Evolutionary conservation across 2,888 invertebrate genomes (phyloP).

Genomic region (Ptilodon capucinus): DNA sequence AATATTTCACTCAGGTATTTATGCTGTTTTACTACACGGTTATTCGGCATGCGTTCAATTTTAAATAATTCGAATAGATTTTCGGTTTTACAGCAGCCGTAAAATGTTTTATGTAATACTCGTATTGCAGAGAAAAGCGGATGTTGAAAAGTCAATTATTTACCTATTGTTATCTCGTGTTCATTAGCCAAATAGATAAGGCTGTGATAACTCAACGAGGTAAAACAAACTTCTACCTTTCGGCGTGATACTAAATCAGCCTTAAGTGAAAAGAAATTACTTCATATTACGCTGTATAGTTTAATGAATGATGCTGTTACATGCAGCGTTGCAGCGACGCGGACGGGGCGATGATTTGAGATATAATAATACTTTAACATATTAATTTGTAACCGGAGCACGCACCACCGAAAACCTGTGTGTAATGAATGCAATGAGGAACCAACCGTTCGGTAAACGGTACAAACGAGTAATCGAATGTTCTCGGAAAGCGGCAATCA

Average conservation of each 20-base stretch:
- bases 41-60: conserved; percentile 2
- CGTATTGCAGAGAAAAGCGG: conserved; percentile 17
- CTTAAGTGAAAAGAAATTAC: background rate
- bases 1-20: conserved; percentile 1
- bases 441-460: conserved; percentile 68
- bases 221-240: conserved; percentile 8
- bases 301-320: conserved; percentile 9
- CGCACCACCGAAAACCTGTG: conserved; percentile 59
- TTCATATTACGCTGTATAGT: background rate
- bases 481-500: conserved; percentile 73
- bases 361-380: conserved; percentile 26
- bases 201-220: conserved; percentile 3
- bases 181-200: conserved; percentile 18
- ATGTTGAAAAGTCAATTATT: conserved; percentile 15
- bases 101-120: conserved; percentile 14
- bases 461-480: conserved; percentile 72
- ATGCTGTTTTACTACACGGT: conserved; percentile 6
- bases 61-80: background rate
- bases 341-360: background rate
- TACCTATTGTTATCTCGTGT: conserved; percentile 13
- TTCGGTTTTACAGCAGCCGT: background rate
- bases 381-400: conserved; percentile 38
- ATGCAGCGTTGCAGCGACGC: background rate
- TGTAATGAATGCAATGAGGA: conserved; percentile 72
- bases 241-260: background rate